A percentile compares a stretch with the other conserved stretches of the same genome.
These are phyloP conservation scores for Amphiduros pacificus DNA, from an alignment of 2,888 invertebrate genomes.

Conservation along the genomic window DNA sequence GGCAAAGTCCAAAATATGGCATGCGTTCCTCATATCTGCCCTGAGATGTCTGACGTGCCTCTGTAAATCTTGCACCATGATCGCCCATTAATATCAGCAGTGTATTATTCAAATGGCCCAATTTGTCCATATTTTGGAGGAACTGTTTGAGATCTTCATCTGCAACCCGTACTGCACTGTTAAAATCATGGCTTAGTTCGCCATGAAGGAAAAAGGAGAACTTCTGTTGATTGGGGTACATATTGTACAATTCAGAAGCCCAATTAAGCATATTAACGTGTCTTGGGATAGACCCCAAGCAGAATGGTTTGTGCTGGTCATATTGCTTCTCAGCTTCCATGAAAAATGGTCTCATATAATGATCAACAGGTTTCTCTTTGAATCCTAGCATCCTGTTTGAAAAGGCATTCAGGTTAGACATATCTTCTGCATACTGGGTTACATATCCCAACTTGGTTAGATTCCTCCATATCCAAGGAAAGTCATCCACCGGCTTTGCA, in stretches of 20 bases:
- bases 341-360: constrained; percentile 79
- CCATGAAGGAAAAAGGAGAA: constrained; percentile 87
- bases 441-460: constrained; percentile 64
- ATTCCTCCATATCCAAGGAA: constrained; percentile 85
- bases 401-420: constrained; percentile 82
- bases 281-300: constrained; percentile 73
- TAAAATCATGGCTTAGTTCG: constrained; percentile 84
- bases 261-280: constrained; percentile 63
- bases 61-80: constrained; percentile 80
- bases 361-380: constrained; percentile 79
- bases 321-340: constrained; percentile 42
- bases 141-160: constrained; percentile 70
- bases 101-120: constrained; percentile 75
- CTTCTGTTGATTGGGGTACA: constrained; percentile 72
- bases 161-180: constrained; percentile 72
- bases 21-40: constrained; percentile 89
- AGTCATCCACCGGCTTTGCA: constrained; percentile 72
- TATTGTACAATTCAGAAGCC: constrained; percentile 65
- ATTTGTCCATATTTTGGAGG: constrained; percentile 66
- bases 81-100: constrained; percentile 88
- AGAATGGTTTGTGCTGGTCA: constrained; percentile 51
- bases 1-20: constrained; percentile 79
- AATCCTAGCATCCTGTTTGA: constrained; percentile 89
- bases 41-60: constrained; percentile 80
- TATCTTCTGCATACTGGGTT: constrained; percentile 86